Percentiles rank a stretch among this genome's conserved stretches.
Conservation (phyloP, 1,140 invertebrate genomes). For the Drosophila funebris region DNA sequence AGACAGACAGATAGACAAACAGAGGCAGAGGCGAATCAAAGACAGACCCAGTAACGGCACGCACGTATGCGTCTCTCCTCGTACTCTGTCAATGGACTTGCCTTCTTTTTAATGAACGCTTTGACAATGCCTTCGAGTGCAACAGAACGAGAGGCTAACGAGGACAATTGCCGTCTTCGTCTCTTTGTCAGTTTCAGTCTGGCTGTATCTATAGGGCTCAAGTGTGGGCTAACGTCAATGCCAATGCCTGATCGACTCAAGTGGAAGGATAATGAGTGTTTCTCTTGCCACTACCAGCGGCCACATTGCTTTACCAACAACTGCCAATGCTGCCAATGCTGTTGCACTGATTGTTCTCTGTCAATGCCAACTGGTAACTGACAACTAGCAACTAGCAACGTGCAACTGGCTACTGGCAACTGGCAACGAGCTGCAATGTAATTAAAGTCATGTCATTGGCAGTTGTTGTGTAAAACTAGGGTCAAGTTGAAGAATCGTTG, state of each 20-base stretch:
- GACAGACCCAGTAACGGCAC: constrained; percentile 30
- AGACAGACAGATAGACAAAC: constrained; percentile 5
- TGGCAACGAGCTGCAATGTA: constrained; percentile 56
- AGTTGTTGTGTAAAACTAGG: constrained; percentile 37
- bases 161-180: constrained; percentile 28
- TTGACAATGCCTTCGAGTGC: constrained; percentile 76
- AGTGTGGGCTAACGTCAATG: constrained; percentile 35
- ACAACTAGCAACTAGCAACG: background rate
- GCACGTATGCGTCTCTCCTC: constrained; percentile 33
- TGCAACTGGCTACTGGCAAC: background rate
- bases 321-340: background rate
- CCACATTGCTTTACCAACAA: background rate
- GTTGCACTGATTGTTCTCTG: constrained; percentile 63
- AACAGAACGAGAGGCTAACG: constrained; percentile 50
- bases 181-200: background rate
- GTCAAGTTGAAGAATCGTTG: background rate
- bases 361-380: constrained; percentile 26
- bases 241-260: constrained; percentile 53
- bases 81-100: constrained; percentile 33
- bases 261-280: constrained; percentile 72
- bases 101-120: constrained; percentile 69
- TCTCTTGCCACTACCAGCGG: constrained; percentile 37
- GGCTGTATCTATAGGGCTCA: constrained; percentile 18
- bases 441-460: constrained; percentile 77
- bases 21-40: background rate